Evolutionary conservation across 2,888 invertebrate genomes (phyloP), one percentile per base, ranked within the genome.

Genomic region (Isoperla grammatica): DNA sequence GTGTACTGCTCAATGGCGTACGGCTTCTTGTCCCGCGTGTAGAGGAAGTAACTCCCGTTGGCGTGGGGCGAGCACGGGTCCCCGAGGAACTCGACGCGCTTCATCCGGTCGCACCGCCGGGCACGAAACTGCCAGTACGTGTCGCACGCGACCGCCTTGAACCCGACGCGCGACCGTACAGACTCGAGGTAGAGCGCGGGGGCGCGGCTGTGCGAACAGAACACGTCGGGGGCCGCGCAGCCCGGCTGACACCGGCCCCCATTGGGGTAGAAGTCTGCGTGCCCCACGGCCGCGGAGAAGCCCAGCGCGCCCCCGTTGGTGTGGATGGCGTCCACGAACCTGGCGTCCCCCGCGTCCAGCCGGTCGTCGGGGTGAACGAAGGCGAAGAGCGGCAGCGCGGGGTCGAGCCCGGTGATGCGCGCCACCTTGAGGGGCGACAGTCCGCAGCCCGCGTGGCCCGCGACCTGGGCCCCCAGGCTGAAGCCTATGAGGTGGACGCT

Each of bases 211-310:
- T 65, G 64, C 22, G 64, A 65, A 46, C 64, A 65, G 9, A 63
- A 17, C 17, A 63, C 60, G 57, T 40, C 48, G 37, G 53, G 20
- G 20, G n/a, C 9, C 39, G 49, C 53, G 37, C 65, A 65, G 17
- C 62, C 62, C 45, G 56, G 61, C 45, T 63, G 64, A 40, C 60
- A 57, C 49, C 63, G 63, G 60, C 62, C 62, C 23, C 63, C 61
- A 60, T 65, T 65, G 17, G 65, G 63, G 55, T 61, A 65, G 61
- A 67, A 65, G 61, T 67, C 65, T 8, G 60, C 63, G 59, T 65
- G 61, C 50, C 65, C 65, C 23, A 62, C 63, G 50, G 60, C 62
- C 48, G 57, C 62, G 61, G 49, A 54, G 58, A 67, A 68, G 20
- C 67, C 69, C 45, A 67, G 64, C 58, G 68, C 65, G 60, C 68